phyloP scores from a whole-genome alignment of 2,113 vertebrate genomes.

The Ondatra zibethicus region DNA sequence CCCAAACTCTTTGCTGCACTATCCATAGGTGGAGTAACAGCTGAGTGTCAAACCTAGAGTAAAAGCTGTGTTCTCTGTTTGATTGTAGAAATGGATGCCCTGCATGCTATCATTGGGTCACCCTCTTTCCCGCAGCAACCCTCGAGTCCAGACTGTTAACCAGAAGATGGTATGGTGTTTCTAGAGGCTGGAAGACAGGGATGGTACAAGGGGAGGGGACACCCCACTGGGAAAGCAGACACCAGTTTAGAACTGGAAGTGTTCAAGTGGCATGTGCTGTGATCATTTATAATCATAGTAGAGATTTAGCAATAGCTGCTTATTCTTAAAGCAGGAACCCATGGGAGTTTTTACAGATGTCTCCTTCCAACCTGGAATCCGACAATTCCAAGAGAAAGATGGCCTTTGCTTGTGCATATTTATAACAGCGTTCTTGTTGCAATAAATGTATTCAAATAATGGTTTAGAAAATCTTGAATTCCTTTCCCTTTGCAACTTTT shows the following conservation, averaged over 20 bases:
- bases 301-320: constrained; percentile 77
- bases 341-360: constrained; percentile 65
- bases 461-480: constrained; percentile 72
- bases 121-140: constrained; percentile 58
- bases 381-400: constrained; percentile 68
- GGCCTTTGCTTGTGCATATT: constrained; percentile 82
- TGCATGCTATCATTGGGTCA: constrained; percentile 27
- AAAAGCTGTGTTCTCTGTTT: not conserved
- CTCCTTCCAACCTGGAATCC: constrained; percentile 69
- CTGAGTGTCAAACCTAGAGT: not conserved
- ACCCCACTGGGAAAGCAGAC: constrained; percentile 25
- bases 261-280: constrained; percentile 64
- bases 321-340: constrained; percentile 76
- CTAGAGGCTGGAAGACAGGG: not conserved
- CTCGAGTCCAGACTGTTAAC: constrained; percentile 23
- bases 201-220: not conserved
- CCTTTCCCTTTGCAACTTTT: constrained; percentile 75
- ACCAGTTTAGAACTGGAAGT: constrained; percentile 40
- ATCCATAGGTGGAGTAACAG: constrained; percentile 41
- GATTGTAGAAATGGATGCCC: not conserved
- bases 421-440: constrained; percentile 79
- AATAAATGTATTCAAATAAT: constrained; percentile 80
- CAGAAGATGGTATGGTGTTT: not conserved
- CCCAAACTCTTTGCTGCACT: constrained; percentile 81
- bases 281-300: constrained; percentile 73